Conservation (phyloP, 2,888 invertebrate species). For the Chrysolina haemoptera region DNA sequence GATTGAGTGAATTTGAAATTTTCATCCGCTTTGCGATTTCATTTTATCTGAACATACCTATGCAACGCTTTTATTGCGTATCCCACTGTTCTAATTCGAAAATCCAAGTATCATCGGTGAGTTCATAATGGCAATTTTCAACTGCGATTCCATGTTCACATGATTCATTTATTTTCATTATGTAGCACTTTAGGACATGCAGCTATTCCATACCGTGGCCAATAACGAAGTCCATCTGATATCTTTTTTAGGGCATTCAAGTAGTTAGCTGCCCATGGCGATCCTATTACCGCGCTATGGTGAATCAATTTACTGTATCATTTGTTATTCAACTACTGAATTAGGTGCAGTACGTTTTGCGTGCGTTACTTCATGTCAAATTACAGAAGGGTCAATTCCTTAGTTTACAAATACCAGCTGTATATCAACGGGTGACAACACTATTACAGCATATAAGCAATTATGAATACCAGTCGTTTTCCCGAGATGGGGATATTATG, state of each 20-base stretch:
- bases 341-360: slow-evolving; percentile 16
- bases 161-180: slow-evolving; percentile 37
- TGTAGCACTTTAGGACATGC: slow-evolving; percentile 31
- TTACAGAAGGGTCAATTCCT: neutral
- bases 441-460: too few relatives aligned
- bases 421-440: too few relatives aligned
- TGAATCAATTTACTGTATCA: slow-evolving; percentile 58
- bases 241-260: slow-evolving; percentile 45
- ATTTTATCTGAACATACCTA: neutral
- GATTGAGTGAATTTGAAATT: too few relatives aligned
- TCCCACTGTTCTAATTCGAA: slow-evolving; percentile 13
- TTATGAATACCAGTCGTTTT: too few relatives aligned
- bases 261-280: slow-evolving; percentile 54
- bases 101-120: slow-evolving; percentile 9
- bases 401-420: too few relatives aligned
- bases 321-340: slow-evolving; percentile 59
- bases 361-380: neutral
- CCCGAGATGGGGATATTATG: too few relatives aligned
- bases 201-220: slow-evolving; percentile 10
- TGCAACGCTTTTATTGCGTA: slow-evolving; percentile 5
- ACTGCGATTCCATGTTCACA: slow-evolving; percentile 22
- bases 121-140: slow-evolving; percentile 20
- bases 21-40: neutral
- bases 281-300: slow-evolving; percentile 54
- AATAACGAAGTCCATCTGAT: slow-evolving; percentile 24